These are phyloP conservation scores for Papilio xuthus DNA, from an alignment of 1,140 invertebrate genomes.

Conservation along the genomic window DNA sequence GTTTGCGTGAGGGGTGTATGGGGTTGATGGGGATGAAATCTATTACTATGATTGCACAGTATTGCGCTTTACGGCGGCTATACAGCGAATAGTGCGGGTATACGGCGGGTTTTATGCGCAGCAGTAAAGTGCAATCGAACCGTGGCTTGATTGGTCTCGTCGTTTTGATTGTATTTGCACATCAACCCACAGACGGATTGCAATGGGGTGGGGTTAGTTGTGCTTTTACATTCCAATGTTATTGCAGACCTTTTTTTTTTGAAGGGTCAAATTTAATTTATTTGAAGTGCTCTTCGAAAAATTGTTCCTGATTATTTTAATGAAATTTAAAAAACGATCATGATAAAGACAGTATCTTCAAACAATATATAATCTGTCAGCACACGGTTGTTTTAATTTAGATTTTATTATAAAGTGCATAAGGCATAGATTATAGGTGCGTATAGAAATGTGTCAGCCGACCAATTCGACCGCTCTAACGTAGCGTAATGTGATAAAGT, in stretches of 20 bases:
- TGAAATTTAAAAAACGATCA: neutral
- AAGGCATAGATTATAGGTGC: neutral
- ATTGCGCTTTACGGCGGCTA: conserved; percentile 42
- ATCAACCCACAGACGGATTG: neutral
- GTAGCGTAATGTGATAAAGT: conserved; percentile 26
- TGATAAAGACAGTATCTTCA: neutral
- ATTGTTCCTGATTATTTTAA: neutral
- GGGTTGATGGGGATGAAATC: conserved; percentile 31
- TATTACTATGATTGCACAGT: conserved; percentile 41
- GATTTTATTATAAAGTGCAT: neutral
- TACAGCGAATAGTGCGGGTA: neutral
- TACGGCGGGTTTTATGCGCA: conserved; percentile 17
- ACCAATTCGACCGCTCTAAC: neutral
- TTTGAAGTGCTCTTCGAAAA: neutral
- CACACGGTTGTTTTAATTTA: neutral
- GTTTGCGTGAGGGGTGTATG: conserved; percentile 20
- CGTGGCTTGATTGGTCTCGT: conserved; percentile 20
- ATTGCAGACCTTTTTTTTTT: neutral
- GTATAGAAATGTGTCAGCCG: conserved; percentile 16
- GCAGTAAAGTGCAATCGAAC: conserved; percentile 35
- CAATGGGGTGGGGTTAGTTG: conserved; percentile 8
- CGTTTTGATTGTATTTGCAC: conserved; percentile 24
- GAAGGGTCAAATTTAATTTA: conserved; percentile 5
- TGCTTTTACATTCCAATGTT: conserved; percentile 24
- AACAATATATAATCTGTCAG: neutral